Conservation (phyloP, 2,888 invertebrate genomes). For the Chydorus sphaericus region DNA sequence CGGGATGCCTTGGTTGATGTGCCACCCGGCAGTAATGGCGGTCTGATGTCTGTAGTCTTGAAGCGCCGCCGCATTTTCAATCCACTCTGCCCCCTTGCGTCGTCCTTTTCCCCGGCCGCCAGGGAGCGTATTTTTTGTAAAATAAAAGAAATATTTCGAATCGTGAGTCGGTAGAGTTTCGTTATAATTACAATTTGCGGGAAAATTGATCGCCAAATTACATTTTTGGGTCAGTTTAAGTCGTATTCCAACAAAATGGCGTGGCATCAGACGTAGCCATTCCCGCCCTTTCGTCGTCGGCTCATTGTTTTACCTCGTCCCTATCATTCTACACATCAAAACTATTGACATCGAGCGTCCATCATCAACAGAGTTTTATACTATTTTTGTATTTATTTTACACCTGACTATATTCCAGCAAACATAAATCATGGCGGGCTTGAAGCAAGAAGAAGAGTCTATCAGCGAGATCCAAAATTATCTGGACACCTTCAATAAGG, state of each 20-base stretch:
- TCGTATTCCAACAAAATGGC: conserved; percentile 6
- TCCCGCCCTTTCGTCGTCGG: conserved; percentile 1
- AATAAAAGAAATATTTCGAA: background rate
- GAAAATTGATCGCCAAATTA: background rate
- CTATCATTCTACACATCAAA: background rate
- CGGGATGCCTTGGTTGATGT: too few species aligned
- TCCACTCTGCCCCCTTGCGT: conserved; percentile 46
- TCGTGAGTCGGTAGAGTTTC: background rate
- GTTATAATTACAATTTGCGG: background rate
- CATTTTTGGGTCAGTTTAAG: too few species aligned
- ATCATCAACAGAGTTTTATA: background rate
- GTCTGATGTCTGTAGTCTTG: conserved; percentile 50
- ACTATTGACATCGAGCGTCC: background rate
- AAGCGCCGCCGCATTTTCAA: conserved; percentile 46
- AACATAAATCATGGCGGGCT: conserved; percentile 9
- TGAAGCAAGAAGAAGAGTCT: conserved; percentile 29
- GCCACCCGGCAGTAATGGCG: conserved; percentile 6
- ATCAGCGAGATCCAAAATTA: conserved; percentile 64
- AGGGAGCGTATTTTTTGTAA: conserved; percentile 5
- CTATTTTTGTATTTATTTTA: background rate
- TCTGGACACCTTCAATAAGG: conserved; percentile 65
- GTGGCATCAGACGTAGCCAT: background rate
- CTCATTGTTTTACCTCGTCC: background rate
- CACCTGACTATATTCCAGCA: conserved; percentile 19
- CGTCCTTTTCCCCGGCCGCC: conserved; percentile 5